These are phyloP conservation scores for Aselliscus stoliczkanus DNA, from an alignment of 2,797 vertebrate species.

Conservation along the genomic window DNA sequence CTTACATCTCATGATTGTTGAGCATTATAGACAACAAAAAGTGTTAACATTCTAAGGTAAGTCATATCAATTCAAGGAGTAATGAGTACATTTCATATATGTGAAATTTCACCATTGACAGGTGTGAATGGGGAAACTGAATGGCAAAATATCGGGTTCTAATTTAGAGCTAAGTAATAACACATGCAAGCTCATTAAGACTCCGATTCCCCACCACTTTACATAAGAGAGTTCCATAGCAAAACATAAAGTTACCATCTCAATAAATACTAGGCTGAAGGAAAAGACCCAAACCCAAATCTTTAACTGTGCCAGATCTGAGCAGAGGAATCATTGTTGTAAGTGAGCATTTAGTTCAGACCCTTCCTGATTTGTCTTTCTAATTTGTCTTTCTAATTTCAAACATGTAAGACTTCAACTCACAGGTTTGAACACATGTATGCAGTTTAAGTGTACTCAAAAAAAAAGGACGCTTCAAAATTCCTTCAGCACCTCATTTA, in stretches of 20 bases:
- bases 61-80: neutral
- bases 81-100: neutral
- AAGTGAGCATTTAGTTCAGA: neutral
- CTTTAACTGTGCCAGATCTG: neutral
- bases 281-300: neutral
- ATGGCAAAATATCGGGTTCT: neutral
- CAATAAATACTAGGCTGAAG: neutral
- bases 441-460: neutral
- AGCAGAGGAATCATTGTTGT: neutral
- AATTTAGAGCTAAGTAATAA: neutral
- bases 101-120: neutral
- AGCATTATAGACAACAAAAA: neutral
- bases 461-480: neutral
- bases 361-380: neutral
- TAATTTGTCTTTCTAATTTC: neutral
- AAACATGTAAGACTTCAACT: neutral
- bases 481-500: neutral
- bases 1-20: neutral
- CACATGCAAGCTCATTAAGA: neutral
- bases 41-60: neutral
- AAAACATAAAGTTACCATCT: neutral
- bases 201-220: neutral
- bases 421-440: neutral
- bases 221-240: neutral
- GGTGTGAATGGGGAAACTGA: neutral